phyloP scores from a whole-genome alignment of 2,113 vertebrate species.

The Romanogobio albipinnatus region DNA sequence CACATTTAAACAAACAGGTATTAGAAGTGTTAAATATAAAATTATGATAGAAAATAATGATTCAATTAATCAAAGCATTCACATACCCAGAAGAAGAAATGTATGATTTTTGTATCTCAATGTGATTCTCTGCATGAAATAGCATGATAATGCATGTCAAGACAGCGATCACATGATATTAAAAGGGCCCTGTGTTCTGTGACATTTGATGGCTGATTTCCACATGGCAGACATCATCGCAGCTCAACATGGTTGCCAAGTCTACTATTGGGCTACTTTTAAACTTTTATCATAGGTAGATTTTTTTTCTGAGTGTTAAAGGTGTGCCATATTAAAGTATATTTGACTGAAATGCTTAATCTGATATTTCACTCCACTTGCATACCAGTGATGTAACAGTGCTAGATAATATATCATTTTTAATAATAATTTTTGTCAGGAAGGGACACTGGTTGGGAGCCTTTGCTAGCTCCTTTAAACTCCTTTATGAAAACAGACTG shows the following conservation, averaged over 20 bases:
- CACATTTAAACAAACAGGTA: background rate
- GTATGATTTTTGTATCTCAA: background rate
- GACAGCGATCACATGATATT: slow-evolving; percentile 8
- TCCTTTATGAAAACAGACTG: background rate
- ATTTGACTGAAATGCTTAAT: background rate
- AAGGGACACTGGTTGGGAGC: background rate
- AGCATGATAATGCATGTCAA: slow-evolving; percentile 10
- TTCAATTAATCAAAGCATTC: too few species aligned
- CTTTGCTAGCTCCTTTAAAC: background rate
- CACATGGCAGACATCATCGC: background rate
- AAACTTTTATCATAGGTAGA: background rate
- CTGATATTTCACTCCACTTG: too few species aligned
- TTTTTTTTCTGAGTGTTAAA: background rate
- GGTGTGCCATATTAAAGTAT: background rate
- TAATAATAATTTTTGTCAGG: background rate
- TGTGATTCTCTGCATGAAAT: slow-evolving; percentile 2
- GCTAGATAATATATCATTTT: background rate
- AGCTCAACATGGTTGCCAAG: background rate
- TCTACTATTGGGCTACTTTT: background rate
- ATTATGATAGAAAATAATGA: background rate
- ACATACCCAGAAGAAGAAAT: background rate
- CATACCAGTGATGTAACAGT: background rate
- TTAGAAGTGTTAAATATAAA: background rate
- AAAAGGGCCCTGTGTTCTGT: background rate
- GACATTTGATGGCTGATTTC: background rate